Base-by-base conservation (phyloP, 1,140 invertebrate species). In the Venturia canescens region DNA sequence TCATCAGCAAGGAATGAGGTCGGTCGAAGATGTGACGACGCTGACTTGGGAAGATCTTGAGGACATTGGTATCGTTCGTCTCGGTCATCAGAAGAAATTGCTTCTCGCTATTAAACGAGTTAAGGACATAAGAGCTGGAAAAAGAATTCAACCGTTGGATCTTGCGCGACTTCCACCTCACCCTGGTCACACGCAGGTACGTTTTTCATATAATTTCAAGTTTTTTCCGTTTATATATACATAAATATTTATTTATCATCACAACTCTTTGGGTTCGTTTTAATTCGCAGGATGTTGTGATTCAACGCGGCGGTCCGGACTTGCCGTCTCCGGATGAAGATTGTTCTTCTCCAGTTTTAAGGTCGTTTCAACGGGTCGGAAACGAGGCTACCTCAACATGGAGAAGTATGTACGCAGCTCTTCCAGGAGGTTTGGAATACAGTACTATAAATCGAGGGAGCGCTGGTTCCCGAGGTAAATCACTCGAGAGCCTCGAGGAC, bases 1-100 rank as follows among this genome's bases (percentile, higher is more conserved):
- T 67, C 94, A 96, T 83, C 95, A 96, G 83, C 98, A 99, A 92
- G 98, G 98, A 75, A 99, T 99, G 93, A 94, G 96, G 83, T 97
- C 96, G 23, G 97, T 99, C 66, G 96, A 98, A 86, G 96, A 97
- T 90, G 96, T 97, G 69, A 97, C 97, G 50, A 97, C 99, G 87
- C 94, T 99, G 53, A 98, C 97, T 80, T 99, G 98, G 98, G 99
- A 99, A 93, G 99, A 99, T 93, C 94, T 99, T 84, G 99, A 99
- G 93, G 99, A 99, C 87, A 98, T 99, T 90, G 99, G 99, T 70
- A 99, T 99, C 84, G 95, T 97, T 34, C 95, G 96, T 87, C 91
- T 98, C 87, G 99, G 99, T 29, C 99, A 99, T 91, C 98, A 99
- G 91, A 99, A 99, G 93, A 98, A 99, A 92, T 96, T 99, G 83